Conservation (phyloP, 2,797 vertebrate species). For the Columba guinea region DNA sequence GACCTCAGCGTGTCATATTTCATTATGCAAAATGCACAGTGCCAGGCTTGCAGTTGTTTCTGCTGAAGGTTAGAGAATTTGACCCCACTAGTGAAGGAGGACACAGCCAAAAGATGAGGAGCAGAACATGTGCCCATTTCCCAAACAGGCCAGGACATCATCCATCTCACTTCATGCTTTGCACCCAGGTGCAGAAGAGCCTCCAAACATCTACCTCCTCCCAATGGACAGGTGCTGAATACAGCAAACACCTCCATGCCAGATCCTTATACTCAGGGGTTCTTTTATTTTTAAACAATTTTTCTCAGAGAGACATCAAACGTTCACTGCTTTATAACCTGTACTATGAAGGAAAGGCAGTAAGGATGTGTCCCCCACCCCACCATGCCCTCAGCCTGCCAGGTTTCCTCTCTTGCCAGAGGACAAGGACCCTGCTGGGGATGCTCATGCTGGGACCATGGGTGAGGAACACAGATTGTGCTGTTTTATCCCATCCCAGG, state of each 20-base stretch:
- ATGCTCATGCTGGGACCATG: neutral
- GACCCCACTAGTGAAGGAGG: neutral
- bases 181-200: neutral
- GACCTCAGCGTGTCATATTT: fast-evolving
- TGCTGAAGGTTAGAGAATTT: neutral
- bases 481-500: neutral
- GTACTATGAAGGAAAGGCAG: neutral
- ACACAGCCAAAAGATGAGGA: neutral
- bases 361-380: neutral
- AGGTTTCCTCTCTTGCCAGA: neutral
- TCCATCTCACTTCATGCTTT: neutral
- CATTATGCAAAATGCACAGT: neutral
- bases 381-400: neutral
- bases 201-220: neutral
- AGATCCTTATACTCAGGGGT: neutral
- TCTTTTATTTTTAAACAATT: neutral
- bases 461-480: fast-evolving
- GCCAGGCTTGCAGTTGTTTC: neutral
- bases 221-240: neutral
- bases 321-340: neutral
- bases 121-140: neutral
- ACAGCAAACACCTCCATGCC: neutral
- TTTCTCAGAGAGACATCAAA: neutral
- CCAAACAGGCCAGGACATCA: neutral
- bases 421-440: neutral